Evolutionary conservation across 2,888 invertebrate species (phyloP).

Genomic region (Chrysolina haemoptera): DNA sequence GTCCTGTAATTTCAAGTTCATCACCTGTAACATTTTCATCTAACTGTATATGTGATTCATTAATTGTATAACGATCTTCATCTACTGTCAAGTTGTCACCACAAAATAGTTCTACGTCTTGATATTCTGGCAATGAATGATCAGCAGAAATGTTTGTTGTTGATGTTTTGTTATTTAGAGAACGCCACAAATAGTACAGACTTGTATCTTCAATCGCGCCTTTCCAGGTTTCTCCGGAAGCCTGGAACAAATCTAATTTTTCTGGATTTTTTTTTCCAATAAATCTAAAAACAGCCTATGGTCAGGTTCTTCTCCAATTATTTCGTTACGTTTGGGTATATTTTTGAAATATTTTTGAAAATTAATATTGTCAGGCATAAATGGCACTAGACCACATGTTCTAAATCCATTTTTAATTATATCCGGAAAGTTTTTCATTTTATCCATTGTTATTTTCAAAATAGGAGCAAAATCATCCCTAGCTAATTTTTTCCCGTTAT

Average conservation of each 20-base stretch:
- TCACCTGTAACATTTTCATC: slow-evolving; percentile 32
- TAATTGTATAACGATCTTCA: background rate
- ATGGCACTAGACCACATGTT: slow-evolving; percentile 22
- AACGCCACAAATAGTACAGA: slow-evolving; percentile 31
- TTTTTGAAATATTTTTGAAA: slow-evolving; percentile 28
- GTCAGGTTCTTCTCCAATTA: slow-evolving; percentile 22
- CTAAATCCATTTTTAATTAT: slow-evolving; percentile 23
- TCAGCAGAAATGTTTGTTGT: slow-evolving; percentile 26
- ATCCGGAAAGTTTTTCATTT: slow-evolving; percentile 27
- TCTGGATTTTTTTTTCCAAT: slow-evolving; percentile 36
- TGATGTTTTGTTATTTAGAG: slow-evolving; percentile 26
- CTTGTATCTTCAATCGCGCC: slow-evolving; percentile 34
- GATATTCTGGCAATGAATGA: slow-evolving; percentile 27
- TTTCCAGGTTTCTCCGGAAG: slow-evolving; percentile 36
- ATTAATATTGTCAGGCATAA: slow-evolving; percentile 20
- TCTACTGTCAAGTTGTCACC: background rate
- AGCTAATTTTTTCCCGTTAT: slow-evolving; percentile 30
- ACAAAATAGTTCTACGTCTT: slow-evolving; percentile 26
- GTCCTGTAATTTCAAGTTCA: slow-evolving; percentile 30
- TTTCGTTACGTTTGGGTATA: slow-evolving; percentile 9
- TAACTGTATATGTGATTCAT: slow-evolving; percentile 28
- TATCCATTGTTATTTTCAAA: slow-evolving; percentile 23
- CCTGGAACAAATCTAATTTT: slow-evolving; percentile 34
- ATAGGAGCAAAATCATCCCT: slow-evolving; percentile 33
- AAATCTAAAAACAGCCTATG: slow-evolving; percentile 32